A percentile compares a stretch with the other conserved stretches of the same genome.
Conservation (phyloP, 2,888 invertebrate genomes). For the Lepetodrilus schrolli region DNA sequence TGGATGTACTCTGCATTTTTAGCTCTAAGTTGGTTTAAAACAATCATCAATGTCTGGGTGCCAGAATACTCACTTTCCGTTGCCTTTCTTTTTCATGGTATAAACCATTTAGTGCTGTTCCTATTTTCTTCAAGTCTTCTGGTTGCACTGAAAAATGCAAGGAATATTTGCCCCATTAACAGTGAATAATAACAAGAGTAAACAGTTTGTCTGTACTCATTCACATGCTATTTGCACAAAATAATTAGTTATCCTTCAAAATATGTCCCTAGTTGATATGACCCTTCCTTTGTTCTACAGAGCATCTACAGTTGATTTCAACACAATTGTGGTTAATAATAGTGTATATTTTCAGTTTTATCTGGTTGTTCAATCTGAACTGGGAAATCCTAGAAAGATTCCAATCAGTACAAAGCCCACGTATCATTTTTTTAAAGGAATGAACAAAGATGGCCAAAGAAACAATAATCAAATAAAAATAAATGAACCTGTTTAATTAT, state of each 20-base stretch:
- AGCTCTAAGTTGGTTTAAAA: no score
- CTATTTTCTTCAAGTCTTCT: constrained; percentile 88
- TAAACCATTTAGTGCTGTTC: constrained; percentile 87
- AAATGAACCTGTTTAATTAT: neutral
- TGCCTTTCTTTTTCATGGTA: constrained; percentile 91
- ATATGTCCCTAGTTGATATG: no score
- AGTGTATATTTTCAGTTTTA: neutral
- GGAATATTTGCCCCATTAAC: neutral
- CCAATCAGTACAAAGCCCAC: no score
- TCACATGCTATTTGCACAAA: neutral
- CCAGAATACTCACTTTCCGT: constrained; percentile 81
- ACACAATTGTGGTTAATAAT: neutral
- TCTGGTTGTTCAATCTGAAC: neutral
- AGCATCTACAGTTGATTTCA: neutral
- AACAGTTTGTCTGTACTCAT: neutral
- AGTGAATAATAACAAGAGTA: neutral
- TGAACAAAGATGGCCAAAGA: no score
- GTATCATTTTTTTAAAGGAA: no score
- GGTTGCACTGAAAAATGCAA: constrained; percentile 83
- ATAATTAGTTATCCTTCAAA: no score
- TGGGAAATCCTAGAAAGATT: no score
- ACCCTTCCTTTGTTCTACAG: no score
- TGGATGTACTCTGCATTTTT: no score
- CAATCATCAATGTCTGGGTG: no score
- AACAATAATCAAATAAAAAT: neutral